Percentiles rank a stretch among this genome's conserved stretches.
Conservation (phyloP, 2,113 vertebrate genomes). For the pig (Sus scrofa) region DNA sequence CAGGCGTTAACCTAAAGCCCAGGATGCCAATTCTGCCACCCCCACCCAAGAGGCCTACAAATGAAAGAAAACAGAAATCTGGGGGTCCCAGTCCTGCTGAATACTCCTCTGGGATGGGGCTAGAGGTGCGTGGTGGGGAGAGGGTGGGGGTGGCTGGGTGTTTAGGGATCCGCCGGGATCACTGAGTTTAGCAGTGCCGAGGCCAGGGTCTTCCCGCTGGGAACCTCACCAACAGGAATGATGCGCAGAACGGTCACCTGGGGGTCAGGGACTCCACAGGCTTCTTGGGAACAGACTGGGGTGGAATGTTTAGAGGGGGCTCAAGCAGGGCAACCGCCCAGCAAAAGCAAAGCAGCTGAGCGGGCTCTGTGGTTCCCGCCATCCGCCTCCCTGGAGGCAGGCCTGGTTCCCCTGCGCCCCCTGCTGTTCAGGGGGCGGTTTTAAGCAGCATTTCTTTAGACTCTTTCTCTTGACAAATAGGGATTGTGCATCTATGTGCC, state of each 20-base stretch:
- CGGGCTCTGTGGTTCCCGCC: rapidly evolving
- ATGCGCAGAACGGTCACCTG: neutral
- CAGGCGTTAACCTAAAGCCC: neutral
- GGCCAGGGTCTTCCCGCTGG: neutral
- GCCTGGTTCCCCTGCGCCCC: neutral
- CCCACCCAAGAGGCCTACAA: neutral
- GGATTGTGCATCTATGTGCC: neutral
- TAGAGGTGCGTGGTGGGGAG: neutral
- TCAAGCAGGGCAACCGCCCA: too few relatives aligned
- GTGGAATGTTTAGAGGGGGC: neutral
- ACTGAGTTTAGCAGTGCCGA: neutral
- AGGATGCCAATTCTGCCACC: neutral
- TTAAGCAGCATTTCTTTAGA: neutral
- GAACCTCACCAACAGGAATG: neutral
- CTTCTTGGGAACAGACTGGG: neutral
- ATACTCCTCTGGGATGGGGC: neutral
- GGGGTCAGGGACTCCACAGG: neutral
- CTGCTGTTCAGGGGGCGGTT: neutral
- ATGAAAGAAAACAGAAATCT: neutral
- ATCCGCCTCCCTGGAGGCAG: neutral
- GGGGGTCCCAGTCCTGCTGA: neutral
- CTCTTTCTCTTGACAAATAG: neutral
- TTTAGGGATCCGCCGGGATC: neutral
- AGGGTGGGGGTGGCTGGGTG: too few relatives aligned
- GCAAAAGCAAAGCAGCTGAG: neutral